phyloP scores from a whole-genome alignment of 1,140 invertebrate species.

The Goniozus legneri region DNA sequence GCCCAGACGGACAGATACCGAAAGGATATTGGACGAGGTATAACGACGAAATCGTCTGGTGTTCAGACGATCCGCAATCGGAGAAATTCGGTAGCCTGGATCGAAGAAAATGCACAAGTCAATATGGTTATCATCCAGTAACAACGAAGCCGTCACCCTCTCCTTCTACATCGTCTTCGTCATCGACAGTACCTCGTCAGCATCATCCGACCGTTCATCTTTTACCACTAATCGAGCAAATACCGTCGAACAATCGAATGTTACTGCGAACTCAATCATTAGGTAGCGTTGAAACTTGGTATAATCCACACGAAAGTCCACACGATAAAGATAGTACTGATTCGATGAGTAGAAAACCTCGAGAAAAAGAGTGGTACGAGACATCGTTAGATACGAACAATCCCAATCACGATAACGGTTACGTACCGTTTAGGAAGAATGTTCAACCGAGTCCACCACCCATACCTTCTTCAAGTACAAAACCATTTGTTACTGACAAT shows the following conservation, averaged over 20 bases:
- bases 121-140: constrained; percentile 36
- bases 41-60: constrained; percentile 47
- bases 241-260: constrained; percentile 52
- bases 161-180: constrained; percentile 2
- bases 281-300: constrained; percentile 59
- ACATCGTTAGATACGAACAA: constrained; percentile 62
- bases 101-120: constrained; percentile 55
- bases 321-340: constrained; percentile 37
- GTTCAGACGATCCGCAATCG: constrained; percentile 32
- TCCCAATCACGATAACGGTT: neutral
- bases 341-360: constrained; percentile 24
- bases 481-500: neutral
- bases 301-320: constrained; percentile 30
- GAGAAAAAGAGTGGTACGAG: constrained; percentile 73
- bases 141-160: constrained; percentile 25
- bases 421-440: constrained; percentile 33
- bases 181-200: constrained; percentile 16
- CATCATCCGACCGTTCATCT: constrained; percentile 22
- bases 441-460: constrained; percentile 19
- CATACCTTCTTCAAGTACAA: constrained; percentile 1
- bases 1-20: constrained; percentile 21
- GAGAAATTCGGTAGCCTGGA: constrained; percentile 64
- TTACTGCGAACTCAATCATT: constrained; percentile 60
- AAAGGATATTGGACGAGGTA: constrained; percentile 42
- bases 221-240: constrained; percentile 48